Conservation (phyloP, 35 echinoderm and acorn worm genomes). For the Anneissia japonica region DNA sequence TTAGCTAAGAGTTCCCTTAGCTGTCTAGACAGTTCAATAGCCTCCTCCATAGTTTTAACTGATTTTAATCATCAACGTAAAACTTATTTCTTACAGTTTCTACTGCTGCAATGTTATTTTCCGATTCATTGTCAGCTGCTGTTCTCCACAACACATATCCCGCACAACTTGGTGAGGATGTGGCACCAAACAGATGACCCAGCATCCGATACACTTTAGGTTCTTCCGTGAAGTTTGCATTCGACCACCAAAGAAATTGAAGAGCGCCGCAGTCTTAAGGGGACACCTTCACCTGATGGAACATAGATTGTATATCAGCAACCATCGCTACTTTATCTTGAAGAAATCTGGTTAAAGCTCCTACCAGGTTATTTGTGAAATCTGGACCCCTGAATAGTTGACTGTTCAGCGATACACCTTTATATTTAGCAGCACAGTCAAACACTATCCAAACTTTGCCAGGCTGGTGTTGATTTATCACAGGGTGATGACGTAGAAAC, state of each 20-base stretch:
- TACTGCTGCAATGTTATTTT: neutral
- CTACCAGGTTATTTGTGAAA: constrained; percentile 24
- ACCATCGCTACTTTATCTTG: constrained; percentile 30
- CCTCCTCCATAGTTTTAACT: constrained; percentile 2
- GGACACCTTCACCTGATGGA: constrained; percentile 19
- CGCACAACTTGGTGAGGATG: constrained; percentile 17
- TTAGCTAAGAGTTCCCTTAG: neutral
- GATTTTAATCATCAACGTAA: constrained; percentile 29
- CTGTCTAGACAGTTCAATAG: neutral
- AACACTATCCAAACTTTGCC: constrained; percentile 55
- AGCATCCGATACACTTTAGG: neutral
- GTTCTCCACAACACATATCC: neutral
- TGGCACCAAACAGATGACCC: constrained; percentile 33
- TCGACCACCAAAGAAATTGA: constrained; percentile 18
- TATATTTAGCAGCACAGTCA: constrained; percentile 43
- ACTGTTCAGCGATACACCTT: constrained; percentile 33
- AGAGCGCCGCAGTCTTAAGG: neutral
- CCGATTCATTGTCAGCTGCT: neutral
- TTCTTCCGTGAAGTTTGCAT: neutral
- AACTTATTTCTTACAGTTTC: too few species aligned
- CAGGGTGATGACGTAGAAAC: constrained; percentile 60
- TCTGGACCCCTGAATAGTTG: constrained; percentile 22
- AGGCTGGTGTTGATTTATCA: constrained; percentile 50
- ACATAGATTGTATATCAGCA: constrained; percentile 23
- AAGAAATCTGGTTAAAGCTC: constrained; percentile 25